These are phyloP conservation scores for Arrhamphus sclerolepis DNA, from an alignment of 2,797 vertebrate genomes.

Conservation along the genomic window DNA sequence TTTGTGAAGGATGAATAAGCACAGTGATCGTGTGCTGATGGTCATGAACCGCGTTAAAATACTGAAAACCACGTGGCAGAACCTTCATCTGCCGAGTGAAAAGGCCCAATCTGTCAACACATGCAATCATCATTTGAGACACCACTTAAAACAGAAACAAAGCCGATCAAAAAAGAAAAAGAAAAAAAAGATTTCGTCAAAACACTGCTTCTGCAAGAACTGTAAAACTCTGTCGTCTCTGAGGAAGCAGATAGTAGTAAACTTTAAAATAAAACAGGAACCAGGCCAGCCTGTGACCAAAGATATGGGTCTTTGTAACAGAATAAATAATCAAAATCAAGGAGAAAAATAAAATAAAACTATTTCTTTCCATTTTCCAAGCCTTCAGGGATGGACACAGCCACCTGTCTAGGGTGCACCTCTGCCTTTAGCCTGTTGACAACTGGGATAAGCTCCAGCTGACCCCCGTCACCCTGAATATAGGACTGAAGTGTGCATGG, in stretches of 20 bases:
- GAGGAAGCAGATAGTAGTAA: slow-evolving; percentile 48
- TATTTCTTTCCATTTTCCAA: background rate
- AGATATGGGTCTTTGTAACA: slow-evolving; percentile 39
- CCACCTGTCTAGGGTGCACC: no score
- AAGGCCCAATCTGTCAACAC: slow-evolving; percentile 12
- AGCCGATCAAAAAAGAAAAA: no score
- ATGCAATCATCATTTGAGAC: background rate
- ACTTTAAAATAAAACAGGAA: slow-evolving; percentile 30
- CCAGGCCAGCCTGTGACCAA: slow-evolving; percentile 64
- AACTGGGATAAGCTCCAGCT: no score
- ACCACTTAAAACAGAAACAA: slow-evolving; percentile 9
- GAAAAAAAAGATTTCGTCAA: slow-evolving; percentile 6
- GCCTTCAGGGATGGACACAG: no score
- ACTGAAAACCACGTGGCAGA: slow-evolving; percentile 16
- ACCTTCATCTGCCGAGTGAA: slow-evolving; percentile 29
- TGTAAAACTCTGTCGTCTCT: slow-evolving; percentile 16
- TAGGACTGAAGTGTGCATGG: no score
- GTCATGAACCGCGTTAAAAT: slow-evolving; percentile 31
- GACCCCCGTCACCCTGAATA: no score
- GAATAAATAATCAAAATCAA: slow-evolving; percentile 75
- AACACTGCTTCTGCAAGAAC: slow-evolving; percentile 30
- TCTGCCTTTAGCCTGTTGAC: no score
- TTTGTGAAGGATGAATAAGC: no score
- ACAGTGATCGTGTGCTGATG: slow-evolving; percentile 19
- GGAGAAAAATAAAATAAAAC: slow-evolving; percentile 37